A percentile compares a stretch with the other conserved stretches of the same genome.
Conservation (phyloP, 2,797 vertebrate genomes). For the Anisognathus igniventris region DNA sequence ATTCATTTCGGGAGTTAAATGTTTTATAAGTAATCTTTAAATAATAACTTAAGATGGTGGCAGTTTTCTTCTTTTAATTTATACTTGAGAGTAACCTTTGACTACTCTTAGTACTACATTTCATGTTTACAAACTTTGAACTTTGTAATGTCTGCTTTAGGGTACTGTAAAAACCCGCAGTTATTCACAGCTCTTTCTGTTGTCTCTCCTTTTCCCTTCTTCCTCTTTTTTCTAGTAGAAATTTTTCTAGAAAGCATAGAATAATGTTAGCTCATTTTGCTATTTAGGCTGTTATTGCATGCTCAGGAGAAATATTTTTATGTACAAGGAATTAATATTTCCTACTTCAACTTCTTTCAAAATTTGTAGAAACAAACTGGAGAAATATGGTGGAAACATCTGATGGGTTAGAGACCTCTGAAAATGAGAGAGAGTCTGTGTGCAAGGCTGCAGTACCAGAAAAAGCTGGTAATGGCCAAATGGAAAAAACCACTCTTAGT, state of each 20-base stretch:
- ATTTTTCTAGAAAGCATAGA: not conserved
- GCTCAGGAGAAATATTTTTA: not conserved
- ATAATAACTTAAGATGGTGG: not conserved
- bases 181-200: not conserved
- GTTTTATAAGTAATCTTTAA: not conserved
- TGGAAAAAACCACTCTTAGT: conserved; percentile 5
- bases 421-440: conserved; percentile 76
- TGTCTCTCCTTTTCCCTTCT: not conserved
- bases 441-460: conserved; percentile 71
- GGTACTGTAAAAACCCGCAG: not conserved
- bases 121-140: not conserved
- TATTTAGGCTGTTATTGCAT: not conserved
- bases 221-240: not conserved
- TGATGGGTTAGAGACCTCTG: conserved; percentile 85
- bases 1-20: not conserved
- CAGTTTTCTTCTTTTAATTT: not conserved
- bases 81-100: not conserved
- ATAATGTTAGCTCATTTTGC: not conserved
- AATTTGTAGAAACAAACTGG: conserved; percentile 92
- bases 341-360: not conserved
- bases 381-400: conserved; percentile 95
- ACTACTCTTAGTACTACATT: not conserved
- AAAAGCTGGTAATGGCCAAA: conserved; percentile 39
- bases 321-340: not conserved
- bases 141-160: not conserved